Conservation (phyloP, 2,888 invertebrate species). For the Tenodera sinensis region DNA sequence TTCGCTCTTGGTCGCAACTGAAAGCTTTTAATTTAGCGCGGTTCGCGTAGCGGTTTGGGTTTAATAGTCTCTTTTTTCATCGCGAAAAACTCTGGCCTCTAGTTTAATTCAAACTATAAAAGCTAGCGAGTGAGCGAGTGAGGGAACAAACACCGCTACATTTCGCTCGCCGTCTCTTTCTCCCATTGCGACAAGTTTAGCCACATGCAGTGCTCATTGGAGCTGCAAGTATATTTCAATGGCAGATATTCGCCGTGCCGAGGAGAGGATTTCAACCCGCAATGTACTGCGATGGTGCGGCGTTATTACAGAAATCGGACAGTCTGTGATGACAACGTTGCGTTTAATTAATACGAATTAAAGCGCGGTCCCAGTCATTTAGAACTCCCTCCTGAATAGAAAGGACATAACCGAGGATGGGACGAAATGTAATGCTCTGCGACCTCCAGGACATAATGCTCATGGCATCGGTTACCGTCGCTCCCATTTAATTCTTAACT, state of each 20-base stretch:
- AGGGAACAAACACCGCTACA: not conserved
- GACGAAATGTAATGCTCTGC: not conserved
- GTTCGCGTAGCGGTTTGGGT: not conserved
- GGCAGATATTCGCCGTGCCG: too few relatives aligned
- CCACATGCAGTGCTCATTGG: not conserved
- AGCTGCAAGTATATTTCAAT: not conserved
- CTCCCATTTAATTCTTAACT: not conserved
- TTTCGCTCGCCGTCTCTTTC: not conserved
- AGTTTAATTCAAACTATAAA: not conserved
- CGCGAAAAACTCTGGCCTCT: not conserved
- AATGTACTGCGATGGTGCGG: not conserved
- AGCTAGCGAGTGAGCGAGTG: not conserved
- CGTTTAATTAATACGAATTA: slow-evolving; percentile 12
- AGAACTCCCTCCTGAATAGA: not conserved
- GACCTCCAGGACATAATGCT: not conserved
- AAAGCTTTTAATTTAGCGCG: not conserved
- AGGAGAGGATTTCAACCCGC: not conserved
- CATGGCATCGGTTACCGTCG: not conserved
- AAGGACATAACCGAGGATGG: not conserved
- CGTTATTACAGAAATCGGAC: slow-evolving; percentile 5
- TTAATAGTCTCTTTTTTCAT: not conserved
- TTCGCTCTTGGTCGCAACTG: not conserved
- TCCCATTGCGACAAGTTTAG: not conserved
- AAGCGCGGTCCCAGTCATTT: not conserved
- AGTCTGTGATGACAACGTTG: slow-evolving; percentile 1